Percentiles rank a stretch among this genome's conserved stretches.
Conservation (phyloP, 2,797 vertebrate genomes). For the Otolemur crassicaudatus region DNA sequence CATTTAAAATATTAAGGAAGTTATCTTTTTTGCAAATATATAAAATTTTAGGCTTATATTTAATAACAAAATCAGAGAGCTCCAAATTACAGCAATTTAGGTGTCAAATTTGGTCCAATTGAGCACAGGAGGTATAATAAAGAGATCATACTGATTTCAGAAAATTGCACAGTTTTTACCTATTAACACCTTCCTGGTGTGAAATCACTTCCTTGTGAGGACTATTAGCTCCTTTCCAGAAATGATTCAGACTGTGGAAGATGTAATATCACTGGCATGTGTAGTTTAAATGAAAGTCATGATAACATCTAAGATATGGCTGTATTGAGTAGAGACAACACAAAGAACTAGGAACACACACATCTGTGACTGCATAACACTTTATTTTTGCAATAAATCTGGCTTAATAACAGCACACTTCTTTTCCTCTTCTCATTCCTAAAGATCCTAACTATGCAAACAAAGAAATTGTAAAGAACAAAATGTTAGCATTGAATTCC, state of each 20-base stretch:
- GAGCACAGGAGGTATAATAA: conserved; percentile 74
- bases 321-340: background rate
- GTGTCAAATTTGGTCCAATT: conserved; percentile 76
- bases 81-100: conserved; percentile 81
- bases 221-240: conserved; percentile 58
- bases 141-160: conserved; percentile 76
- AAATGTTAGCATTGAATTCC: background rate
- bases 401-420: background rate
- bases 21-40: conserved; percentile 63
- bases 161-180: conserved; percentile 79
- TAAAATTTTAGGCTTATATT: conserved; percentile 65
- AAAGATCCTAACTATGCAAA: background rate
- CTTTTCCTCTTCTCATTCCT: background rate
- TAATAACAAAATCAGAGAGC: conserved; percentile 67
- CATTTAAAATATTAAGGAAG: conserved; percentile 65
- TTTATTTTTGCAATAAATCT: background rate
- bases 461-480: background rate
- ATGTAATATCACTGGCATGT: background rate
- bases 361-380: background rate
- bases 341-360: background rate
- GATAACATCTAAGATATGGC: background rate
- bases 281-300: conserved; percentile 57
- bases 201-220: conserved; percentile 53
- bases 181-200: conserved; percentile 71
- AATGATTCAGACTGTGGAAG: conserved; percentile 42